phyloP scores from a whole-genome alignment of 2,888 invertebrate genomes.

The Drosophila tanythrix region DNA sequence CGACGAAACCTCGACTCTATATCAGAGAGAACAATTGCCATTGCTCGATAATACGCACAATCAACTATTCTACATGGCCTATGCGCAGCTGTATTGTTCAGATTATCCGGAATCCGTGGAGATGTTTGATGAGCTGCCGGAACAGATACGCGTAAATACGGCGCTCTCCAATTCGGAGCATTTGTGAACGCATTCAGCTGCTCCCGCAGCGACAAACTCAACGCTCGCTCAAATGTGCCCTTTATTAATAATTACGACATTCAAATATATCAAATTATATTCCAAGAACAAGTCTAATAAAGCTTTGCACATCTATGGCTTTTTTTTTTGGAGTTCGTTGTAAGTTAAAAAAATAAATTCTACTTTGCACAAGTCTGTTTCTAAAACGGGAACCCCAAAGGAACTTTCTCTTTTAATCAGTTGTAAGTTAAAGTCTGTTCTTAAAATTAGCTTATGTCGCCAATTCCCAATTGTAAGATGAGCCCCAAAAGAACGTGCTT shows the following conservation, averaged over 20 bases:
- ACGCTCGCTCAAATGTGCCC: slow-evolving; percentile 79
- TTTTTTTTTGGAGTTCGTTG: background rate
- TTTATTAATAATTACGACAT: slow-evolving; percentile 57
- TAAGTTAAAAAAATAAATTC: background rate
- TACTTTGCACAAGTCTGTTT: background rate
- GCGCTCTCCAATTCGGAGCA: slow-evolving; percentile 78
- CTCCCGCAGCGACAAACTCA: slow-evolving; percentile 69
- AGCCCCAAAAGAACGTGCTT: background rate
- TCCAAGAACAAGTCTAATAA: slow-evolving; percentile 36
- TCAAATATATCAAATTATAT: slow-evolving; percentile 1
- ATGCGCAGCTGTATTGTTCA: slow-evolving; percentile 81
- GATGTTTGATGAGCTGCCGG: slow-evolving; percentile 72
- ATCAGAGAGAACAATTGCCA: slow-evolving; percentile 73
- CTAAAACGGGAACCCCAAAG: background rate
- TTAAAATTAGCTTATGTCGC: background rate
- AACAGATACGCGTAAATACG: slow-evolving; percentile 75
- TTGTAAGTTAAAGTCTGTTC: too few species aligned
- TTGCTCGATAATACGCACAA: slow-evolving; percentile 71
- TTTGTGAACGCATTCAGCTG: slow-evolving; percentile 76
- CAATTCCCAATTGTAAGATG: background rate
- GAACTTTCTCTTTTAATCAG: background rate
- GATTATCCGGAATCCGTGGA: slow-evolving; percentile 73
- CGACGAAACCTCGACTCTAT: slow-evolving; percentile 58
- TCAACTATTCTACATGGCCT: slow-evolving; percentile 81
- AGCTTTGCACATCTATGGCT: slow-evolving; percentile 29